phyloP scores from a whole-genome alignment of 2,797 vertebrate species.

The Lagodon rhomboides region DNA sequence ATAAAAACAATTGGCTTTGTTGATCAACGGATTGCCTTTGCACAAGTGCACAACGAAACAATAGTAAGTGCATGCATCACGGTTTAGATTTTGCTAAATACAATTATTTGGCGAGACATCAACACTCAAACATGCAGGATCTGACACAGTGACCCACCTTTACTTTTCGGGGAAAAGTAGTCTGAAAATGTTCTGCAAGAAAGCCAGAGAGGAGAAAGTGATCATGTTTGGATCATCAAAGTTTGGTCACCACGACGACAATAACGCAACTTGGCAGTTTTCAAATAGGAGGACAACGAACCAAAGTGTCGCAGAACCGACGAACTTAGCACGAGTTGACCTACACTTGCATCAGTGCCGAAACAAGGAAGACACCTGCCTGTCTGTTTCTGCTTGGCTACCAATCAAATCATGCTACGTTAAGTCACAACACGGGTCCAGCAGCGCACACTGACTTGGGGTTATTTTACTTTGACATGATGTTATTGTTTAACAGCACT shows the following conservation, averaged over 20 bases:
- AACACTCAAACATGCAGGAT: not conserved
- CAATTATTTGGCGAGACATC: not conserved
- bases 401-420: conserved; percentile 35
- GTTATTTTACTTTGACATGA: not conserved
- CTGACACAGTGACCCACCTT: conserved; percentile 57
- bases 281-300: too few species aligned
- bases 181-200: conserved; percentile 54
- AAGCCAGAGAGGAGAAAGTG: conserved; percentile 18
- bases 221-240: not conserved
- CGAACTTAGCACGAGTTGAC: not conserved
- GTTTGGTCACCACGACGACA: conserved; percentile 16
- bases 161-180: conserved; percentile 43
- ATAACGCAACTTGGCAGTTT: not conserved
- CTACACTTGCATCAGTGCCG: not conserved
- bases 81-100: not conserved
- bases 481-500: not conserved
- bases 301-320: not conserved
- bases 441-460: not conserved
- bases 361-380: conserved; percentile 30
- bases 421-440: not conserved
- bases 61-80: not conserved
- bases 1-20: not conserved
- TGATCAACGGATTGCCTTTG: not conserved
- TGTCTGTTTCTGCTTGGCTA: not conserved
- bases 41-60: not conserved